Percentiles rank a stretch among this genome's conserved stretches.
Conservation (phyloP, 2,888 invertebrate species). For the Eupithecia tripunctaria region DNA sequence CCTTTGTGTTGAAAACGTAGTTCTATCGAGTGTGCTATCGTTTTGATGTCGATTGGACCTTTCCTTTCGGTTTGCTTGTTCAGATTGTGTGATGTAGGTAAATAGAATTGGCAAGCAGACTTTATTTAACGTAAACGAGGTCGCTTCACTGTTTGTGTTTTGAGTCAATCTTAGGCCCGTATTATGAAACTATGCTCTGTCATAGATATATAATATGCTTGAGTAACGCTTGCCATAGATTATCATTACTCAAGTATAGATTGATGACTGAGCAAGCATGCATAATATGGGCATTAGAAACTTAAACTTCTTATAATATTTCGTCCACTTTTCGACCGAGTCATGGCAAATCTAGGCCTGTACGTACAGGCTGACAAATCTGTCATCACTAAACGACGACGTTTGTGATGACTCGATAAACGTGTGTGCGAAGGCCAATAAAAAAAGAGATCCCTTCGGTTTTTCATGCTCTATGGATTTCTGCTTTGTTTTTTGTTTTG, state of each 20-base stretch:
- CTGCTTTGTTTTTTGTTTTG: too few relatives aligned
- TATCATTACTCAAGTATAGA: too few relatives aligned
- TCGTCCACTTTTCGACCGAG: not conserved
- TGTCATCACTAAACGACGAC: not conserved
- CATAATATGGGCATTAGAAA: too few relatives aligned
- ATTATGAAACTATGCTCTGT: too few relatives aligned
- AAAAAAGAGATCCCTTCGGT: too few relatives aligned
- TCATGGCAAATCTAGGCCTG: not conserved
- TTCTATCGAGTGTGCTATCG: slow-evolving; percentile 36
- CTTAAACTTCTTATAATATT: not conserved
- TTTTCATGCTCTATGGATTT: too few relatives aligned
- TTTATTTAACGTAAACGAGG: not conserved
- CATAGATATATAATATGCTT: too few relatives aligned
- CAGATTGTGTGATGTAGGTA: slow-evolving; percentile 3
- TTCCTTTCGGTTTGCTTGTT: slow-evolving; percentile 16
- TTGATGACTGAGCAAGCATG: too few relatives aligned
- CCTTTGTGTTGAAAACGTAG: slow-evolving; percentile 42
- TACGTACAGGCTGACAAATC: not conserved
- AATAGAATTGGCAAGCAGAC: not conserved
- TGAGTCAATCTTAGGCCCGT: too few relatives aligned
- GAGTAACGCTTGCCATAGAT: too few relatives aligned
- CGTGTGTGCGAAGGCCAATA: not conserved
- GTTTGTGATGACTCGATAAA: not conserved
- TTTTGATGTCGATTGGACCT: slow-evolving; percentile 29
- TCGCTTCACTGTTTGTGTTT: not conserved